Conservation (phyloP, 2,888 invertebrate genomes). For the Lamproptera curius region DNA sequence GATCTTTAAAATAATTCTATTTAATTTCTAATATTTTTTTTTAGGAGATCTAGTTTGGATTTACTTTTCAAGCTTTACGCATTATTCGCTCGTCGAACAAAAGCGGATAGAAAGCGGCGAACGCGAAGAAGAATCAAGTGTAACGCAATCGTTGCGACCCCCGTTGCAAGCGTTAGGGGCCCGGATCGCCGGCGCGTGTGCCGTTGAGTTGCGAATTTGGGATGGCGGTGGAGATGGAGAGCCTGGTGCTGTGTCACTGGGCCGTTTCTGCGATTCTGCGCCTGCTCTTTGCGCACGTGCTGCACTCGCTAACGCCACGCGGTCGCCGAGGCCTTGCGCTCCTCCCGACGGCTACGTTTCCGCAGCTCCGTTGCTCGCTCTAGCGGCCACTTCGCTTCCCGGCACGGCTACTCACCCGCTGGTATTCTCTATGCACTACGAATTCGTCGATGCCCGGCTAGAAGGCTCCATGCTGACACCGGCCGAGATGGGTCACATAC, state of each 20-base stretch:
- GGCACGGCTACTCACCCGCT: conserved; percentile 90
- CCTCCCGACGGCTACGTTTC: conserved; percentile 88
- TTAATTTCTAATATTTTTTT: conserved; percentile 7
- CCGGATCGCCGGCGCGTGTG: conserved; percentile 58
- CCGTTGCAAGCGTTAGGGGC: conserved; percentile 27
- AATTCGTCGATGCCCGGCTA: conserved; percentile 89
- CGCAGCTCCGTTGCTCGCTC: conserved; percentile 48
- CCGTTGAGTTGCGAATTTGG: conserved; percentile 85
- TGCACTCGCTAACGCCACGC: conserved; percentile 83
- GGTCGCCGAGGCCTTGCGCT: conserved; percentile 88
- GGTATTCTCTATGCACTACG: conserved; percentile 85
- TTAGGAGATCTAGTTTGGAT: conserved; percentile 89
- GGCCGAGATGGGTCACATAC: conserved; percentile 41
- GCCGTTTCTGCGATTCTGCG: conserved; percentile 85
- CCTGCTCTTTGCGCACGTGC: conserved; percentile 91
- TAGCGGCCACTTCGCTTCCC: conserved; percentile 73
- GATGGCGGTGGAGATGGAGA: conserved; percentile 82
- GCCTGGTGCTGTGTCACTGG: conserved; percentile 66
- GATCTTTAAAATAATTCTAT: background rate
- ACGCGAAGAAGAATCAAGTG: conserved; percentile 51
- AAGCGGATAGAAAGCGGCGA: conserved; percentile 75
- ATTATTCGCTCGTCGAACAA: conserved; percentile 82
- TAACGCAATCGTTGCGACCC: conserved; percentile 24
- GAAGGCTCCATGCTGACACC: conserved; percentile 82
- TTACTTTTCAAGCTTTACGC: conserved; percentile 91